Evolutionary conservation across 2,888 invertebrate species (phyloP).

Genomic region (Agonopterix alstromeriana): DNA sequence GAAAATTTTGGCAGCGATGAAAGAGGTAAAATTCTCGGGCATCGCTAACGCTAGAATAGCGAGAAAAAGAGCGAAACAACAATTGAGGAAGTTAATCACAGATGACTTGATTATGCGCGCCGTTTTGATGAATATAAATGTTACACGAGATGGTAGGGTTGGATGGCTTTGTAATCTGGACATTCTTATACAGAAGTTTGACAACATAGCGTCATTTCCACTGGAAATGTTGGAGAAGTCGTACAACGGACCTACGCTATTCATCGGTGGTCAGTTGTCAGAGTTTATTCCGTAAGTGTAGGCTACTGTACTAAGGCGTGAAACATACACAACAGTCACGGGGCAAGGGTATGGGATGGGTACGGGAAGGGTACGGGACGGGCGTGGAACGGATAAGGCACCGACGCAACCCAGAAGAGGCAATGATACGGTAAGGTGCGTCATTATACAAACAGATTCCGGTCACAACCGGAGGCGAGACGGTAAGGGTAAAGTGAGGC

Average conservation of each 20-base stretch:
- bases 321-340: too few relatives aligned
- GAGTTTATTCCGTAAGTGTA: slow-evolving; percentile 82
- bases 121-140: slow-evolving; percentile 65
- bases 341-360: too few relatives aligned
- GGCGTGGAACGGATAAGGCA: too few relatives aligned
- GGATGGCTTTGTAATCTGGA: slow-evolving; percentile 88
- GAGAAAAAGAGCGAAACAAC: slow-evolving; percentile 26
- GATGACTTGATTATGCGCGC: slow-evolving; percentile 77
- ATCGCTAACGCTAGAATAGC: slow-evolving; percentile 34
- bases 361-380: too few relatives aligned
- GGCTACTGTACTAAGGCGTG: too few relatives aligned
- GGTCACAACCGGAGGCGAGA: too few relatives aligned
- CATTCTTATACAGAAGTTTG: slow-evolving; percentile 79
- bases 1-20: slow-evolving; percentile 73
- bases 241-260: slow-evolving; percentile 83
- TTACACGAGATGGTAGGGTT: slow-evolving; percentile 48
- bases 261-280: slow-evolving; percentile 89
- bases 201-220: slow-evolving; percentile 80
- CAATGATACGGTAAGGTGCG: too few relatives aligned
- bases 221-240: slow-evolving; percentile 27
- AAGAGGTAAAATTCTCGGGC: slow-evolving; percentile 33
- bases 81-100: slow-evolving; percentile 28
- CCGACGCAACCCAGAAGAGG: too few relatives aligned
- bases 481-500: too few relatives aligned
- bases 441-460: too few relatives aligned